Conservation (phyloP, 2,113 vertebrate genomes). For the Neogale vison region DNA sequence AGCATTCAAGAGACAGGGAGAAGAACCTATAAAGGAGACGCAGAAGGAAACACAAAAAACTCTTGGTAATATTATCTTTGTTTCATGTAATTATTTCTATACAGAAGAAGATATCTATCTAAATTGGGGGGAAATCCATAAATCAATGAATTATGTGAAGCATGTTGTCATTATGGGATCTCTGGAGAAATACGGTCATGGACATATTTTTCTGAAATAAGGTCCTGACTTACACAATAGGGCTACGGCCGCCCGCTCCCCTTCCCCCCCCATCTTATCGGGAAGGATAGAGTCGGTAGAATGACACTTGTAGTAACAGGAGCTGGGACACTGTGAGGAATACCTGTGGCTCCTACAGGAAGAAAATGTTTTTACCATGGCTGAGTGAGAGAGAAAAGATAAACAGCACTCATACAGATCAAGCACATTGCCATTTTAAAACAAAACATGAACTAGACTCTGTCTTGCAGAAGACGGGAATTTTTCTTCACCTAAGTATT, state of each 20-base stretch:
- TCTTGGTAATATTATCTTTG: not conserved
- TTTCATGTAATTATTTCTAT: not conserved
- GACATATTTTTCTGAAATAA: not conserved
- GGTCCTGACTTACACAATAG: not conserved
- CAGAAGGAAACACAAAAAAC: not conserved
- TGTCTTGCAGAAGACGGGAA: not conserved
- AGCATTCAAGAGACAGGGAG: not conserved
- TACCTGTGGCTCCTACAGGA: not conserved
- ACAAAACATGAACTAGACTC: not conserved
- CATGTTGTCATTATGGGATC: not conserved
- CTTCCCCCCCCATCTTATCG: not conserved
- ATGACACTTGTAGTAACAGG: not conserved
- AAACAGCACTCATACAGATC: no score
- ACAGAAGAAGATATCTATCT: not conserved
- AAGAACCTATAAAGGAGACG: not conserved
- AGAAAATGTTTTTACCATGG: not conserved
- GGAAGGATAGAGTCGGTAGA: not conserved
- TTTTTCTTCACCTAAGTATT: conserved; percentile 4
- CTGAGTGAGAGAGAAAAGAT: not conserved
- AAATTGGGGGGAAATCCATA: not conserved
- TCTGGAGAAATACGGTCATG: not conserved
- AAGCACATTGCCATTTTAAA: not conserved
- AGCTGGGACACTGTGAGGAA: not conserved
- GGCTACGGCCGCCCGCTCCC: not conserved
- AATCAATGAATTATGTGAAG: not conserved